A percentile compares a stretch with the other conserved stretches of the same genome.
phyloP scores from a whole-genome alignment of 2,888 invertebrate species.

The Scaptodrosophila latifasciaeformis region DNA sequence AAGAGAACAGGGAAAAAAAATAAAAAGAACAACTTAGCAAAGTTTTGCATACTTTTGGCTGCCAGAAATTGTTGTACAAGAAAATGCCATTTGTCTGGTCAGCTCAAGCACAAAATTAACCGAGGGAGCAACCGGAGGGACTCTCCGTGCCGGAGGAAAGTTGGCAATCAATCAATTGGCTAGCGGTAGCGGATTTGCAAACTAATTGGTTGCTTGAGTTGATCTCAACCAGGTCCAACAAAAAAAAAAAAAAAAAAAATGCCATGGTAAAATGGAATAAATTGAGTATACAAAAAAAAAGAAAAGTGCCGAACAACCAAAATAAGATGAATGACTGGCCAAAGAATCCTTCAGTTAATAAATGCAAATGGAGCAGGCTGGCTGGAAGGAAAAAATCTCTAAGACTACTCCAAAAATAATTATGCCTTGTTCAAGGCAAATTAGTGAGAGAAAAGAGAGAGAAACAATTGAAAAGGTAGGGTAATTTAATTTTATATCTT shows the following conservation, averaged over 20 bases:
- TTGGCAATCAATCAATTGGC: conserved; percentile 65
- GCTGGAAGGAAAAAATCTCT: neutral
- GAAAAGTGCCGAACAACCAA: neutral
- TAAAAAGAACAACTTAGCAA: conserved; percentile 51
- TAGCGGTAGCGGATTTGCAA: conserved; percentile 24
- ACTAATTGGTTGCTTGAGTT: conserved; percentile 47
- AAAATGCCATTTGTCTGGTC: conserved; percentile 48
- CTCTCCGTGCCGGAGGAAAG: no score
- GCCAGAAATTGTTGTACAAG: conserved; percentile 23
- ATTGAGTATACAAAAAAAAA: neutral
- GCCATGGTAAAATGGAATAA: neutral
- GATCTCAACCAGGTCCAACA: no score
- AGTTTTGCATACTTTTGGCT: conserved; percentile 61
- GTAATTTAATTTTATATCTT: no score
- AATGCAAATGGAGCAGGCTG: no score
- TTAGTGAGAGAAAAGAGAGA: no score
- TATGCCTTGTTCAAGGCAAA: no score
- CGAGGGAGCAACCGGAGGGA: neutral
- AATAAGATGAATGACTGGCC: no score
- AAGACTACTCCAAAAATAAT: no score
- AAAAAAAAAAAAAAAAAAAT: conserved; percentile 8
- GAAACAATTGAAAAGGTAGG: neutral
- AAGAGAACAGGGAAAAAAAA: no score
- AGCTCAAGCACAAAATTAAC: conserved; percentile 46
- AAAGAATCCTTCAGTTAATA: no score